phyloP scores from a whole-genome alignment of 1,140 invertebrate genomes.

The Lordiphosa stackelbergi region DNA sequence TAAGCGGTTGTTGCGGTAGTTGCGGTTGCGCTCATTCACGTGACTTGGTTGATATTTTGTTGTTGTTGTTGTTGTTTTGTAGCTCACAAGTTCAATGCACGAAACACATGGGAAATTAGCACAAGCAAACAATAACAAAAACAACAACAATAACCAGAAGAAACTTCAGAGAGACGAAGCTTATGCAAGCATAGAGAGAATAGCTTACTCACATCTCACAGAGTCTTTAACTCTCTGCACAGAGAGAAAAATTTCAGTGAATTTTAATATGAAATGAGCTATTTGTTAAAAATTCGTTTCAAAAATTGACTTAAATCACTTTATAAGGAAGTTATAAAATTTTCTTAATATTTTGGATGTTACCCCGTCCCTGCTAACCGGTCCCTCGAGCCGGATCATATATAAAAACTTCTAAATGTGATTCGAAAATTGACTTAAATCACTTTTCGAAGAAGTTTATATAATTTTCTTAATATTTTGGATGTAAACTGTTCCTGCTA shows the following conservation, averaged over 20 bases:
- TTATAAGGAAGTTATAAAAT: neutral
- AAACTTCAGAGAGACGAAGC: neutral
- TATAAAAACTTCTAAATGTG: too few relatives aligned
- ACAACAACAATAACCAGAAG: slow-evolving; percentile 4
- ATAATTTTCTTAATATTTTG: too few relatives aligned
- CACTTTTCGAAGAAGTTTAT: slow-evolving; percentile 1
- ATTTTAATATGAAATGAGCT: too few relatives aligned
- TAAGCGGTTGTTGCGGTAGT: slow-evolving; percentile 39
- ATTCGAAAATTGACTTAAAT: slow-evolving; percentile 1
- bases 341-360: too few relatives aligned
- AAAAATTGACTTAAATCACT: neutral
- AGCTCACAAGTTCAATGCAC: slow-evolving; percentile 67
- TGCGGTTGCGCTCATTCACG: slow-evolving; percentile 33
- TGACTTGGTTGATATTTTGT: slow-evolving; percentile 34
- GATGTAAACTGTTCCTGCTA: too few relatives aligned
- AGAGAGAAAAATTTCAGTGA: slow-evolving; percentile 3
- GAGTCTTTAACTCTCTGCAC: too few relatives aligned
- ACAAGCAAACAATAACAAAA: slow-evolving; percentile 35
- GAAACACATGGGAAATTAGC: slow-evolving; percentile 66
- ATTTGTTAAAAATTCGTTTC: too few relatives aligned
- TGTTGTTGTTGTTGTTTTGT: slow-evolving; percentile 24
- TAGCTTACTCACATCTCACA: neutral
- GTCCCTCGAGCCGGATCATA: too few relatives aligned
- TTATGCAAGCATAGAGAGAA: too few relatives aligned
- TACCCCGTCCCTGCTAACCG: too few relatives aligned